phyloP scores from a whole-genome alignment of 1,140 invertebrate species.

The Lepidurus packardi region DNA sequence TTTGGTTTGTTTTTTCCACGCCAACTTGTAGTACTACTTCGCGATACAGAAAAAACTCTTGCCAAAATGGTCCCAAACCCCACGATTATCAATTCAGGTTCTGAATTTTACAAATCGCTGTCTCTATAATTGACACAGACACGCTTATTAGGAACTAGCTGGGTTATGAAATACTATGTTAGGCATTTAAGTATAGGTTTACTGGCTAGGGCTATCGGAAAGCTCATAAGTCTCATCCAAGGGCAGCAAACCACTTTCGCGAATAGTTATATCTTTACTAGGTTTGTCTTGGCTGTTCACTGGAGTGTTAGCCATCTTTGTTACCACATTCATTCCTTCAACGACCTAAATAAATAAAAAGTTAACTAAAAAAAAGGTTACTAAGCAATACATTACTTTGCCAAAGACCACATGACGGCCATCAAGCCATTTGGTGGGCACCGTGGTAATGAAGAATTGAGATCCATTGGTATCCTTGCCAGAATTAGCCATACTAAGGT shows the following conservation, averaged over 20 bases:
- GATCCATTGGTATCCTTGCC: constrained; percentile 74
- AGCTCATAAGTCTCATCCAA: constrained; percentile 39
- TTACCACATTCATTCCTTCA: constrained; percentile 74
- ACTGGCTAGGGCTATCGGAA: constrained; percentile 30
- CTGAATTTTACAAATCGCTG: neutral
- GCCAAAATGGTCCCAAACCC: neutral
- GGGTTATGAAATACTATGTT: constrained; percentile 25
- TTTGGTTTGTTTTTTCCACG: too few species aligned
- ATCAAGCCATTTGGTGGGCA: constrained; percentile 84
- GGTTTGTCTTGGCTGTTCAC: constrained; percentile 70
- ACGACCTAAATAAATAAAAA: constrained; percentile 52
- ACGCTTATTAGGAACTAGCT: neutral
- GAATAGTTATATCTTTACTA: constrained; percentile 58
- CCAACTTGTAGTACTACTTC: too few species aligned
- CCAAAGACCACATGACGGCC: constrained; percentile 90
- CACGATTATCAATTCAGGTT: neutral
- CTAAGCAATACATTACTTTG: constrained; percentile 58
- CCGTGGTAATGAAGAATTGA: constrained; percentile 92
- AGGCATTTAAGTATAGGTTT: constrained; percentile 51
- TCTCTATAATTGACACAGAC: neutral
- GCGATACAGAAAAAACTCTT: too few species aligned
- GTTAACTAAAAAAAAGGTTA: constrained; percentile 33
- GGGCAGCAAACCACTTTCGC: constrained; percentile 43
- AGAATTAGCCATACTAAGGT: constrained; percentile 93
- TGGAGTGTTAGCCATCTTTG: constrained; percentile 72